phyloP scores from a whole-genome alignment of 2,797 vertebrate genomes.

The Gallinago nigripennis region DNA sequence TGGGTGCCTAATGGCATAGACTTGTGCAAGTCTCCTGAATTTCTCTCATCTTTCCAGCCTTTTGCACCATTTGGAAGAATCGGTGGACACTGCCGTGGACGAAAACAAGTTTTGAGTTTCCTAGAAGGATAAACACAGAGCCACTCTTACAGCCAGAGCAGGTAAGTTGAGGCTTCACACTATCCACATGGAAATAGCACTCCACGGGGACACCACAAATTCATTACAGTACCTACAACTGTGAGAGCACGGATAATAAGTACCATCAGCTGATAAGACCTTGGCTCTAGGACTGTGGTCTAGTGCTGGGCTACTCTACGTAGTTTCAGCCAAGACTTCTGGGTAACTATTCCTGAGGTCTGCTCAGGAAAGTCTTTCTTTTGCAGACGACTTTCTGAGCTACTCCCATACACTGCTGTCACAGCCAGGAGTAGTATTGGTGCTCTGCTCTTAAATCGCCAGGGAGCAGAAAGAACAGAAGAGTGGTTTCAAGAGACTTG shows the following conservation, averaged over 20 bases:
- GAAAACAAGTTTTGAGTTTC: neutral
- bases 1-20: neutral
- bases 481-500: neutral
- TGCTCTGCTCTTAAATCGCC: neutral
- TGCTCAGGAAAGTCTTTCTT: neutral
- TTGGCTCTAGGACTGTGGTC: neutral
- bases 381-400: neutral
- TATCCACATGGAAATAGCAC: neutral
- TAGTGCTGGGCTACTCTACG: too few relatives aligned
- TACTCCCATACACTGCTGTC: neutral
- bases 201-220: neutral
- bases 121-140: neutral
- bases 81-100: neutral
- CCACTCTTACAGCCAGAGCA: neutral
- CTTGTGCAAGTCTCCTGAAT: neutral
- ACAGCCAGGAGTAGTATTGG: neutral
- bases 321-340: neutral
- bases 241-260: neutral
- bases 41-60: neutral
- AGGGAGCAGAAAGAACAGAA: neutral
- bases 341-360: neutral
- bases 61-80: neutral
- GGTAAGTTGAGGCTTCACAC: neutral
- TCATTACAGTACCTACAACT: neutral
- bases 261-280: neutral